Evolutionary conservation across 2,888 invertebrate genomes (phyloP).

Genomic region (Plebejus melissa): DNA sequence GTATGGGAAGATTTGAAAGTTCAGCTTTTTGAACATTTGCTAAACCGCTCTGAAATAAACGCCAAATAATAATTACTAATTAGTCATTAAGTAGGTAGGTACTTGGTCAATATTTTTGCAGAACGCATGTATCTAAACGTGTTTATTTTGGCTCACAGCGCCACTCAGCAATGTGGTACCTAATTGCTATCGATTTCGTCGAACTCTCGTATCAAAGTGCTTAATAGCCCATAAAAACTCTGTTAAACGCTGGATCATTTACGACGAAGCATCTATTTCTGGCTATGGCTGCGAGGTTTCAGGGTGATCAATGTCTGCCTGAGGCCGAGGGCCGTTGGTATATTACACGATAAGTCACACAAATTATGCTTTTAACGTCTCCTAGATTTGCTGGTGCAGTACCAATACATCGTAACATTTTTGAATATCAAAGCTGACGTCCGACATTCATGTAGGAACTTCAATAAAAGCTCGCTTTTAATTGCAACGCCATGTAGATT

Average conservation of each 20-base stretch:
- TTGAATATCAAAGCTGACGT: neutral
- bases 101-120: neutral
- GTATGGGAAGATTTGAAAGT: neutral
- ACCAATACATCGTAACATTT: neutral
- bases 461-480: neutral
- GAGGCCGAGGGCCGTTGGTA: neutral
- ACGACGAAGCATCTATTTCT: slow-evolving; percentile 54
- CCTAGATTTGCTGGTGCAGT: neutral
- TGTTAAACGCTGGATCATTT: slow-evolving; percentile 49
- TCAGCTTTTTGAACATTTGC: neutral
- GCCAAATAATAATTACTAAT: too few species aligned
- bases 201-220: slow-evolving; percentile 47
- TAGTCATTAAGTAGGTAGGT: neutral
- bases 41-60: neutral
- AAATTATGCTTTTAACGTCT: neutral
- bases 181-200: slow-evolving; percentile 40
- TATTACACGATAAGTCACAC: neutral
- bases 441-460: neutral
- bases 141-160: slow-evolving; percentile 47
- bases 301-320: neutral
- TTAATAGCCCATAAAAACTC: slow-evolving; percentile 59
- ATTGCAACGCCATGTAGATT: neutral
- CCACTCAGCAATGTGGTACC: slow-evolving; percentile 33
- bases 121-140: neutral
- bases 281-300: slow-evolving; percentile 39